Percentiles rank a stretch among this genome's conserved stretches.
Evolutionary conservation across 2,888 invertebrate species (phyloP).

Genomic region (Aspidiotus rigidus): DNA sequence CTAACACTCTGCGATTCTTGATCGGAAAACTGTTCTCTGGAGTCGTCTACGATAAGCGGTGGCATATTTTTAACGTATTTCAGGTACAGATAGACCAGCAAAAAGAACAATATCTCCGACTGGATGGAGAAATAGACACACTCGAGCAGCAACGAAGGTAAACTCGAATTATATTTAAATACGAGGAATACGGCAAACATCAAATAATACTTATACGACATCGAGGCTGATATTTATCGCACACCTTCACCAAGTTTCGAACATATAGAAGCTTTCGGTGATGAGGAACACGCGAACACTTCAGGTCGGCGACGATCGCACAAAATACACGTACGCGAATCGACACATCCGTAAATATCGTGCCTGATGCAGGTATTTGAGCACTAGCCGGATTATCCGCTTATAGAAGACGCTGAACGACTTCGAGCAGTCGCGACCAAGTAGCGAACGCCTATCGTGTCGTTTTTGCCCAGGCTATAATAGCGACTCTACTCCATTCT

Average conservation of each 20-base stretch:
- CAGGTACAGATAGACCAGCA: conserved; percentile 31
- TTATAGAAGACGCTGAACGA: neutral
- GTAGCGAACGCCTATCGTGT: too few relatives aligned
- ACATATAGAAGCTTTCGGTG: conserved; percentile 3
- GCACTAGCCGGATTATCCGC: neutral
- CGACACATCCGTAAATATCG: conserved; percentile 1
- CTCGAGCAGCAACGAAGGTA: conserved; percentile 18
- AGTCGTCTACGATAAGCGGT: conserved; percentile 20
- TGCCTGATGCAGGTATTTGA: neutral
- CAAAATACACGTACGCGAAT: conserved; percentile 8
- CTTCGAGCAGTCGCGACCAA: neutral
- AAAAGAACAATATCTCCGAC: conserved; percentile 11
- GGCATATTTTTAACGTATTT: conserved; percentile 11
- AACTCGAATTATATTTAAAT: conserved; percentile 16
- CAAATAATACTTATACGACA: conserved; percentile 20
- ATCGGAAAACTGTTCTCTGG: conserved; percentile 26
- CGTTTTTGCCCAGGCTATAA: too few relatives aligned
- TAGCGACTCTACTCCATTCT: too few relatives aligned
- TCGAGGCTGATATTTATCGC: conserved; percentile 8
- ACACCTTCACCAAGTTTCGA: neutral
- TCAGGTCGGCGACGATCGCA: conserved; percentile 1
- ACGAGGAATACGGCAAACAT: conserved; percentile 21
- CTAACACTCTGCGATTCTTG: conserved; percentile 5
- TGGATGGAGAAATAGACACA: conserved; percentile 17
- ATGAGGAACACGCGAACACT: neutral